Evolutionary conservation across 2,797 vertebrate species (phyloP).

Genomic region (Chelidonichthys spinosus): DNA sequence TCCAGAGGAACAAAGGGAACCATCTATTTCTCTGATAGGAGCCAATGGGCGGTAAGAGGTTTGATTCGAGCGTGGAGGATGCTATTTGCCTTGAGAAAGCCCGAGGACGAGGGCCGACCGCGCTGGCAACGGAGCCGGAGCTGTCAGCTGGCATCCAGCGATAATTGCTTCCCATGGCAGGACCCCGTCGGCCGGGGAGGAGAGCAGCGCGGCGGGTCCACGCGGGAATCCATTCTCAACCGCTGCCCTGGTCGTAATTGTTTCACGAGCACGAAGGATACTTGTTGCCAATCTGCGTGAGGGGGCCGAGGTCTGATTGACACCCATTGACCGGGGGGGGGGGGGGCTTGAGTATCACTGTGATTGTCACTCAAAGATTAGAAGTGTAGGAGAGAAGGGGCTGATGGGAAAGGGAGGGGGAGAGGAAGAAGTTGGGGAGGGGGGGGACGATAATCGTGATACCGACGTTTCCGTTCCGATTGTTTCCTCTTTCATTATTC

Average conservation of each 20-base stretch:
- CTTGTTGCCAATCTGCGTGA: slow-evolving; percentile 90
- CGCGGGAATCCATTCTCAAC: slow-evolving; percentile 91
- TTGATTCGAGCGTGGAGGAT: slow-evolving; percentile 95
- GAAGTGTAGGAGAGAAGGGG: slow-evolving; percentile 27
- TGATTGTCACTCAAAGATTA: slow-evolving; percentile 81
- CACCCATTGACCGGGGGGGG: slow-evolving; percentile 88
- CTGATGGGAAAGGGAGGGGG: slow-evolving; percentile 37
- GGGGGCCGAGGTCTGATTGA: slow-evolving; percentile 90
- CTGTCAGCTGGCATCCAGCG: slow-evolving; percentile 98
- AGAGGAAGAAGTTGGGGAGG: background rate
- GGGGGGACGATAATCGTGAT: background rate
- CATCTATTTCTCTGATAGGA: slow-evolving; percentile 94
- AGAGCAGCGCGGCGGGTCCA: slow-evolving; percentile 62
- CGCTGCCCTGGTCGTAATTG: slow-evolving; percentile 91
- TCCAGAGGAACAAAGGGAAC: slow-evolving; percentile 92
- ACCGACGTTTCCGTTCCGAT: slow-evolving; percentile 34
- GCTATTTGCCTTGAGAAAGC: slow-evolving; percentile 99
- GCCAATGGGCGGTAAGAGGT: slow-evolving; percentile 93
- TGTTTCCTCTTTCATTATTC: slow-evolving; percentile 67
- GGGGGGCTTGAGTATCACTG: slow-evolving; percentile 71
- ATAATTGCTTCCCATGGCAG: slow-evolving; percentile 99
- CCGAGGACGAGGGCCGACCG: slow-evolving; percentile 92
- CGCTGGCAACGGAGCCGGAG: slow-evolving; percentile 91
- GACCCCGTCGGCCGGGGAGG: slow-evolving; percentile 87
- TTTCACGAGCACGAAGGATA: slow-evolving; percentile 88